Base-by-base conservation (phyloP, 2,888 invertebrate species). In the Caenorhabditis imperialis region DNA sequence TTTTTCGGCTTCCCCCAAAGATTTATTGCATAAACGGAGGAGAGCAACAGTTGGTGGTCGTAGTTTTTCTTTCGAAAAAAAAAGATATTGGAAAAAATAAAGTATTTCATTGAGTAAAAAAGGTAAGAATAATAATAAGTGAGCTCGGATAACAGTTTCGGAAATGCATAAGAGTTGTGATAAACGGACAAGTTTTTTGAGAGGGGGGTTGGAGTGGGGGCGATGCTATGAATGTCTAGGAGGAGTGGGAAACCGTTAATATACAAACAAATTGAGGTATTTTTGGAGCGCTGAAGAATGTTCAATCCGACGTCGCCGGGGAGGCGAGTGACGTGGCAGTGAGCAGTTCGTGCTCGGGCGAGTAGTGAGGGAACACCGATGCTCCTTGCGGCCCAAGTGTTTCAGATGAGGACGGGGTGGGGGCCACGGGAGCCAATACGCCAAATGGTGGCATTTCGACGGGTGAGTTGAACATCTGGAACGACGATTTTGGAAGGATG, bases 11-110 rank as follows among this genome's bases (percentile, higher is more conserved):
- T 65, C 57, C 50, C 57, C 40, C 55, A 48, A 38, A 47, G 50
- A 57, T 57, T 65, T 65, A 65, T 65, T 65, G 33, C 42, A 57
- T 65, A 65, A 65, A 65, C 65, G 55, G 57, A 62, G 25, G 57
- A 57, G 60, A n/a, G n/a, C n/a, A n/a, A n/a, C n/a, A n/a, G n/a
- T n/a, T n/a, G n/a, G n/a, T n/a, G n/a, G n/a, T n/a, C n/a, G n/a
- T n/a, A n/a, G n/a, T n/a, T n/a, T n/a, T n/a, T n/a, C n/a, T n/a
- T n/a, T n/a, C n/a, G n/a, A n/a, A n/a, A n/a, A n/a, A n/a, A n/a
- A n/a, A n/a, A n/a, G n/a, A n/a, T n/a, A n/a, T n/a, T n/a, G n/a
- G n/a, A n/a, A n/a, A n/a, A n/a, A n/a, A n/a, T n/a, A n/a, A n/a
- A n/a, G n/a, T n/a, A n/a, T 63, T 54, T 54, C 48, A 62, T 45